phyloP scores from a whole-genome alignment of 2,888 invertebrate genomes.

The Drosophila kambysellisi region DNA sequence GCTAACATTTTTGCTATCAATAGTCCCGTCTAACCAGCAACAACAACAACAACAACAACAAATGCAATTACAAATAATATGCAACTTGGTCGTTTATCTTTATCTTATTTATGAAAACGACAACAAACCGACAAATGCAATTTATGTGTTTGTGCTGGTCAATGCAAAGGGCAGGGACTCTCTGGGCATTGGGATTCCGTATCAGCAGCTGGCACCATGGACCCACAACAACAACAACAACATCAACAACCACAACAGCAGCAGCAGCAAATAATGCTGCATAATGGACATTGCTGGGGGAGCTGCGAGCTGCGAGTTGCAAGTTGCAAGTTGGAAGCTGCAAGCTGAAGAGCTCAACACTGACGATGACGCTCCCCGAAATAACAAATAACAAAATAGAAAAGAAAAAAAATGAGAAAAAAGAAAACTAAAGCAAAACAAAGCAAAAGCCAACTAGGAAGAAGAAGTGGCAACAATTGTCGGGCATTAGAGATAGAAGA shows the following conservation, averaged over 20 bases:
- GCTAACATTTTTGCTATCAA: slow-evolving; percentile 74
- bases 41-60: slow-evolving; percentile 61
- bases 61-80: slow-evolving; percentile 84
- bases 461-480: slow-evolving; percentile 79
- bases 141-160: slow-evolving; percentile 82
- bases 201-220: slow-evolving; percentile 57
- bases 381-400: slow-evolving; percentile 34
- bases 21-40: slow-evolving; percentile 58
- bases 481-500: slow-evolving; percentile 77
- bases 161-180: slow-evolving; percentile 67
- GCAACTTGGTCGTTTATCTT: slow-evolving; percentile 84
- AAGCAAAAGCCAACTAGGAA: slow-evolving; percentile 70
- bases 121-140: slow-evolving; percentile 84
- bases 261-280: slow-evolving; percentile 75
- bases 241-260: slow-evolving; percentile 14
- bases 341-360: slow-evolving; percentile 58
- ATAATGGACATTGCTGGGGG: slow-evolving; percentile 66
- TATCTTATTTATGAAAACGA: slow-evolving; percentile 83
- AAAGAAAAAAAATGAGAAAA: slow-evolving; percentile 17
- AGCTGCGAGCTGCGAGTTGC: slow-evolving; percentile 21
- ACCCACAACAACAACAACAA: slow-evolving; percentile 21
- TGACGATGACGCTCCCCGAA: slow-evolving; percentile 70
- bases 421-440: slow-evolving; percentile 46
- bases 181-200: slow-evolving; percentile 50
- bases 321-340: slow-evolving; percentile 49